Evolutionary conservation across 1,140 invertebrate genomes (phyloP).

Genomic region (Lordiphosa stackelbergi): DNA sequence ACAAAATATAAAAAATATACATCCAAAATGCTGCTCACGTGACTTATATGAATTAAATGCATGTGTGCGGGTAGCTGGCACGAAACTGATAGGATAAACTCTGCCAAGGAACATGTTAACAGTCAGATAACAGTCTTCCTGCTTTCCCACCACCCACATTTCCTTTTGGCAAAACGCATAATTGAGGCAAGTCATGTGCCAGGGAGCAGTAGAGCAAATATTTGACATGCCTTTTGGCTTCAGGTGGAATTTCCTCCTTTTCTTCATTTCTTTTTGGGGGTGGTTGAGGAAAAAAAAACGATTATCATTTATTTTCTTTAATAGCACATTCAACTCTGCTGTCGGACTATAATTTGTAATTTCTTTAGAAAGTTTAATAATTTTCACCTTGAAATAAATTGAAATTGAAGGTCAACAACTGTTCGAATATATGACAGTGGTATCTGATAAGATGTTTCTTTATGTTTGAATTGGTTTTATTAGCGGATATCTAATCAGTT

Average conservation of each 20-base stretch:
- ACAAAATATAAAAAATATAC: background rate
- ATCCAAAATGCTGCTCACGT: constrained; percentile 54
- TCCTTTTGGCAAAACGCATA: constrained; percentile 31
- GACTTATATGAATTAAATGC: constrained; percentile 67
- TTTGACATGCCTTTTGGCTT: constrained; percentile 34
- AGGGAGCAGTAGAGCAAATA: constrained; percentile 22
- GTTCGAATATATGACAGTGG: no score
- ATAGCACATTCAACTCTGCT: no score
- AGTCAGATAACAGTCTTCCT: constrained; percentile 38
- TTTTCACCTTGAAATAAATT: no score
- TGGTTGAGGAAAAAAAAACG: no score
- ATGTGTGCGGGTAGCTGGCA: constrained; percentile 10
- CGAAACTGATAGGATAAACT: constrained; percentile 1
- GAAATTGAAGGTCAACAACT: no score
- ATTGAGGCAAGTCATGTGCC: constrained; percentile 59
- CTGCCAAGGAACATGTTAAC: constrained; percentile 35
- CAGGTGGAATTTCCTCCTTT: background rate
- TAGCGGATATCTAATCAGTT: no score
- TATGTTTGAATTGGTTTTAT: no score
- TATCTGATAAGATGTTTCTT: no score
- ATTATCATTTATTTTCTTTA: no score
- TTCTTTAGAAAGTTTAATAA: no score
- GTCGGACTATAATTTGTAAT: no score
- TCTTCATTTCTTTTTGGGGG: background rate
- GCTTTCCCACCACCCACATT: background rate